Conservation (phyloP, 37 sponge, comb jelly and placozoan genomes). For the Eunapius fragilis region DNA sequence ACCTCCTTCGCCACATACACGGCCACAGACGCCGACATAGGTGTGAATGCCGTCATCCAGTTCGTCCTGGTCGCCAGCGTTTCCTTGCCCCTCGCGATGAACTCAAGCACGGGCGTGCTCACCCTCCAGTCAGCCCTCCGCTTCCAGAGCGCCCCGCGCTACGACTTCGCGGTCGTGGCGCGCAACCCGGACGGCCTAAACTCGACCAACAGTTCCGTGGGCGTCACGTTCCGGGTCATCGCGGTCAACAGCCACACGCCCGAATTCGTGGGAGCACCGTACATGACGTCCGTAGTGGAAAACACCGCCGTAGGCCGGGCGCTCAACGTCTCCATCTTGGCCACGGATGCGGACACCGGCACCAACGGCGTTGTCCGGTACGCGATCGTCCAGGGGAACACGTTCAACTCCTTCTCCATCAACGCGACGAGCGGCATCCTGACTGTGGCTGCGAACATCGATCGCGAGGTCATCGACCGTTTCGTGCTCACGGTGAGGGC, state of each 20-base stretch:
- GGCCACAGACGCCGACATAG: slow-evolving; percentile 70
- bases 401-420: neutral
- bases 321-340: slow-evolving; percentile 10
- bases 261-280: neutral
- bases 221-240: neutral
- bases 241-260: slow-evolving; percentile 49
- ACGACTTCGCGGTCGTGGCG: neutral
- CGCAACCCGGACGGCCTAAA: slow-evolving; percentile 4
- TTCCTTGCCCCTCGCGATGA: slow-evolving; percentile 3
- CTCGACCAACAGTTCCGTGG: neutral
- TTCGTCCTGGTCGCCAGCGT: slow-evolving; percentile 35
- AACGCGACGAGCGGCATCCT: slow-evolving; percentile 1
- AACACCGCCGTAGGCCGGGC: neutral
- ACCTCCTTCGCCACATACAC: slow-evolving; percentile 10
- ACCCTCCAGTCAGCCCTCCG: neutral
- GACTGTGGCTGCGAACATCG: slow-evolving; percentile 34
- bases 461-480: slow-evolving; percentile 27
- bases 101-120: slow-evolving; percentile 12
- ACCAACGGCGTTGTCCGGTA: slow-evolving; percentile 55
- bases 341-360: slow-evolving; percentile 60
- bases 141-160: neutral
- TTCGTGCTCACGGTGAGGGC: slow-evolving; percentile 47
- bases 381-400: neutral
- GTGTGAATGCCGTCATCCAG: slow-evolving; percentile 52
- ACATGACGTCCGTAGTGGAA: slow-evolving; percentile 13